Evolutionary conservation across 2,888 invertebrate species (phyloP).

Genomic region (Pammene aurita): DNA sequence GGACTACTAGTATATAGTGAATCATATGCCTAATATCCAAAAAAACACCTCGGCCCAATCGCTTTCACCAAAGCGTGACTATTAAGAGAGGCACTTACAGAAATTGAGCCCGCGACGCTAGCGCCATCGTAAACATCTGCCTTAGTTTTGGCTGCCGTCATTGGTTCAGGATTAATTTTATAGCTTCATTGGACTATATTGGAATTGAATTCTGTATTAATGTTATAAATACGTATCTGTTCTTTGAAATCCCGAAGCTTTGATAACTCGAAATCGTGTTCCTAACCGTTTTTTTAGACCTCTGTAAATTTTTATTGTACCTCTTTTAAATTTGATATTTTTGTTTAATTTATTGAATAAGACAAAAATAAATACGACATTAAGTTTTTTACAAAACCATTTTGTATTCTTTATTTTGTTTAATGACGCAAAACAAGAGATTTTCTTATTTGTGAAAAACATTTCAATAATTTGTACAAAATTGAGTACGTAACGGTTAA

Average conservation of each 20-base stretch:
- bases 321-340: too few species aligned
- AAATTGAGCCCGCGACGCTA: conserved; percentile 34
- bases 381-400: too few species aligned
- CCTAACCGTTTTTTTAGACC: too few species aligned
- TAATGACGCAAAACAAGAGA: background rate
- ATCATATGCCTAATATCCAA: too few species aligned
- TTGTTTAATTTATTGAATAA: too few species aligned
- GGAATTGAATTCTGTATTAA: conserved; percentile 30
- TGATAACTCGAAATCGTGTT: too few species aligned
- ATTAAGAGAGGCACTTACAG: conserved; percentile 36
- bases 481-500: background rate
- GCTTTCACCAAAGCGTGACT: conserved; percentile 12
- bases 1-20: too few species aligned
- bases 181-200: conserved; percentile 33
- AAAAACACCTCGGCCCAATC: background rate
- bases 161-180: conserved; percentile 40
- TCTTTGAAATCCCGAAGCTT: too few species aligned
- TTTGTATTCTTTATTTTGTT: background rate
- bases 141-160: conserved; percentile 33
- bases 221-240: background rate
- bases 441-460: too few species aligned
- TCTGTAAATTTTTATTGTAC: too few species aligned
- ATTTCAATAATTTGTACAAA: background rate
- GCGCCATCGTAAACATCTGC: conserved; percentile 40
- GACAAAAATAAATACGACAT: too few species aligned